These are phyloP conservation scores for Parauchenoglanis ngamensis DNA, from an alignment of 2,797 vertebrate genomes.

Conservation along the genomic window DNA sequence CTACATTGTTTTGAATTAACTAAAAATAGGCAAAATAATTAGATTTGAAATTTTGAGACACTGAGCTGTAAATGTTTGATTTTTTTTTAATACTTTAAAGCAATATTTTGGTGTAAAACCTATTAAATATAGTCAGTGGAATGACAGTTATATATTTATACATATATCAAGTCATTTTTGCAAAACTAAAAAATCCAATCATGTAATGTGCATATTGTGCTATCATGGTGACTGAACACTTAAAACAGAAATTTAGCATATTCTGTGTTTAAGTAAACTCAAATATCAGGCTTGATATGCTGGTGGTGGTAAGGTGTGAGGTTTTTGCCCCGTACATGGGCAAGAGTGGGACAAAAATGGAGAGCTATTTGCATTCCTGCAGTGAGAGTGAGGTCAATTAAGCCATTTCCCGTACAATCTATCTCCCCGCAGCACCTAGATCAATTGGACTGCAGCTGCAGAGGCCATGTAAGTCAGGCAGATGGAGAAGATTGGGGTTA, in stretches of 20 bases:
- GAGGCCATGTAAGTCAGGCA: slow-evolving; percentile 73
- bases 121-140: neutral
- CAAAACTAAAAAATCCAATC: neutral
- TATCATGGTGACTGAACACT: neutral
- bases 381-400: slow-evolving; percentile 81
- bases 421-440: slow-evolving; percentile 74
- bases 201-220: neutral
- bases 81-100: neutral
- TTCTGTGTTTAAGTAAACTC: neutral
- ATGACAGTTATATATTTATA: neutral
- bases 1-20: neutral
- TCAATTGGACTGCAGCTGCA: slow-evolving; percentile 79
- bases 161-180: neutral
- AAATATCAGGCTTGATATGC: slow-evolving; percentile 2
- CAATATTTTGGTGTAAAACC: neutral
- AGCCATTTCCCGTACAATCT: slow-evolving; percentile 83
- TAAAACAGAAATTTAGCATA: neutral
- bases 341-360: slow-evolving; percentile 24
- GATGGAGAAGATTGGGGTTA: slow-evolving; percentile 82
- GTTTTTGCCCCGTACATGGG: slow-evolving; percentile 28
- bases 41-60: neutral
- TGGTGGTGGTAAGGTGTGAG: slow-evolving; percentile 12
- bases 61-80: neutral
- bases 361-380: slow-evolving; percentile 79
- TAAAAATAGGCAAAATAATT: neutral